Conservation (phyloP, 2,888 invertebrate genomes). For the Trichogramma evanescens region DNA sequence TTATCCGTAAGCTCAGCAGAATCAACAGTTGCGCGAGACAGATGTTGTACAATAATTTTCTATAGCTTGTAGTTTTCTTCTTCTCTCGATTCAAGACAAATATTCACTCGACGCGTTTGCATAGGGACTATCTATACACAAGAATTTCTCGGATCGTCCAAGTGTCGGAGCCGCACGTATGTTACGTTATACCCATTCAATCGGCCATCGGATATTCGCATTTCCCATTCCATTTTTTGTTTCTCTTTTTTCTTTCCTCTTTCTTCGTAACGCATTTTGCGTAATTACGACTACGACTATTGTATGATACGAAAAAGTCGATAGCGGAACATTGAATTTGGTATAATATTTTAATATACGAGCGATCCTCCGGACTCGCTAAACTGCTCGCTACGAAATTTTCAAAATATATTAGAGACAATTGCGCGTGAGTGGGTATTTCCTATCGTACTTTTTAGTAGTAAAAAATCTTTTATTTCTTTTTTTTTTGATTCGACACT, state of each 20-base stretch:
- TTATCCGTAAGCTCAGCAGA: constrained; percentile 41
- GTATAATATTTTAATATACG: too few species aligned
- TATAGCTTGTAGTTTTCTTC: constrained; percentile 1
- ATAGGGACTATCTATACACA: not conserved
- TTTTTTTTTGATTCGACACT: constrained; percentile 17
- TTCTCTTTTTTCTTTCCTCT: not conserved
- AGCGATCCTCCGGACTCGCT: not conserved
- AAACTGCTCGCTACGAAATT: not conserved
- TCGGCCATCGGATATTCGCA: constrained; percentile 22
- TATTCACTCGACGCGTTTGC: constrained; percentile 12
- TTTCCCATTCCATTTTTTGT: constrained; percentile 14
- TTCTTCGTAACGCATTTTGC: not conserved
- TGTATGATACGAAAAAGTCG: too few species aligned
- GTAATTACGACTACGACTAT: too few species aligned
- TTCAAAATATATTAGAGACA: not conserved
- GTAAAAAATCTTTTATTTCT: constrained; percentile 20
- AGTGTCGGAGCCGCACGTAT: too few species aligned
- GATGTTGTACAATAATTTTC: constrained; percentile 27
- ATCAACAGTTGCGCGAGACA: constrained; percentile 38
- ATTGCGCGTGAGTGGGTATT: too few species aligned
- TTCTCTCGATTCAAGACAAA: constrained; percentile 4
- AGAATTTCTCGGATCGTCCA: not conserved
- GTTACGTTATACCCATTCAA: constrained; percentile 24
- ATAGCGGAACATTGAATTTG: too few species aligned
- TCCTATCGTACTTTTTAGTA: not conserved